Percentiles rank a stretch among this genome's conserved stretches.
These are phyloP conservation scores for Oncorhynchus clarkii DNA, from an alignment of 2,113 vertebrate species.

Conservation along the genomic window DNA sequence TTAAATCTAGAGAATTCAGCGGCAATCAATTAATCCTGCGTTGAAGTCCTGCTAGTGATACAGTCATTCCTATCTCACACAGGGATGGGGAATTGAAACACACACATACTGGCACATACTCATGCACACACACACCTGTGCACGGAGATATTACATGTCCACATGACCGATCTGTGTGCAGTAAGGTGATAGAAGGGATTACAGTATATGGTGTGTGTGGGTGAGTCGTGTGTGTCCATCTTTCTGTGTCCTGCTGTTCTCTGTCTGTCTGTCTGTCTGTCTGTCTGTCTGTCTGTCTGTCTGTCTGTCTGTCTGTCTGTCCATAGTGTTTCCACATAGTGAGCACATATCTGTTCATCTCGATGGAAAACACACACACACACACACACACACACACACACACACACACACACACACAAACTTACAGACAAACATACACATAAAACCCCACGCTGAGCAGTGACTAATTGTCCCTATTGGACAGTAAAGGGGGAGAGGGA, in stretches of 20 bases:
- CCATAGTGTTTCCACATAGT: no score
- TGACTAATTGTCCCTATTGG: conserved; percentile 56
- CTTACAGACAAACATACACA: conserved; percentile 5
- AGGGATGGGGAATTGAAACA: background rate
- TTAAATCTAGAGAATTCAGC: conserved; percentile 57
- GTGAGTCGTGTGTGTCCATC: background rate
- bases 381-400: background rate
- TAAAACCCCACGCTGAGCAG: conserved; percentile 14
- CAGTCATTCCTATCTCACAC: background rate
- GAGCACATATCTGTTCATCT: no score
- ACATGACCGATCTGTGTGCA: no score
- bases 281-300: no score
- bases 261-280: background rate
- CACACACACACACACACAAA: conserved; percentile 11
- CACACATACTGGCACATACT: conserved; percentile 4
- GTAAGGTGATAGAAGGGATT: no score
- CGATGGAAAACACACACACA: background rate
- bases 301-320: no score
- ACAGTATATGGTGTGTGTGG: background rate
- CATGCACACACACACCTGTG: background rate
- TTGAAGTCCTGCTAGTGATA: conserved; percentile 36
- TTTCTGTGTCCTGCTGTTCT: background rate
- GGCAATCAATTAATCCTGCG: conserved; percentile 59
- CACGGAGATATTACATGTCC: no score
- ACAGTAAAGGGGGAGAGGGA: conserved; percentile 27